phyloP scores from a whole-genome alignment of 2,888 invertebrate species.

The Mythimna impura region DNA sequence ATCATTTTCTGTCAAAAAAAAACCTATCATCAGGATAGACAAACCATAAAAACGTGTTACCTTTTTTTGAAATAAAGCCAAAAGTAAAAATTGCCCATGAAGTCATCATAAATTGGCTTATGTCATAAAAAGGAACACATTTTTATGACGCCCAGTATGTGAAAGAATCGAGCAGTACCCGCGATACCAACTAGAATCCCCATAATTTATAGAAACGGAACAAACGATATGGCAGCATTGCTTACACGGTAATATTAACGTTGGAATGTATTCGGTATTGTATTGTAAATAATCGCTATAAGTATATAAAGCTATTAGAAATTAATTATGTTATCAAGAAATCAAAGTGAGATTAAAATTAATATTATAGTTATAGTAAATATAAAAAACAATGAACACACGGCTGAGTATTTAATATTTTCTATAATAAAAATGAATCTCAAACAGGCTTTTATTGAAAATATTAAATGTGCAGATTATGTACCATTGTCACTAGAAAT shows the following conservation, averaged over 20 bases:
- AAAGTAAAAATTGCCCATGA: conserved; percentile 14
- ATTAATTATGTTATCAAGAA: conserved; percentile 86
- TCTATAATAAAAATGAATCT: conserved; percentile 78
- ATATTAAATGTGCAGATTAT: conserved; percentile 81
- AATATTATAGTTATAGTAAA: conserved; percentile 81
- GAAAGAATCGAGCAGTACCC: conserved; percentile 17
- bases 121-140: conserved; percentile 19
- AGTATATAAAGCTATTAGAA: conserved; percentile 84
- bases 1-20: conserved; percentile 21
- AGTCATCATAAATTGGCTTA: conserved; percentile 9
- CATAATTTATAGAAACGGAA: conserved; percentile 36
- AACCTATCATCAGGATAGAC: conserved; percentile 3
- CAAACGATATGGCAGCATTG: conserved; percentile 68
- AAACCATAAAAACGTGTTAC: conserved; percentile 14
- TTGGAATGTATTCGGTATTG: conserved; percentile 75
- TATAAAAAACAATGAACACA: conserved; percentile 66
- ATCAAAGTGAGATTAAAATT: conserved; percentile 89
- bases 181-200: conserved; percentile 27
- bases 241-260: conserved; percentile 73
- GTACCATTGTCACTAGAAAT: conserved; percentile 78
- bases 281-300: conserved; percentile 86
- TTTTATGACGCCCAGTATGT: conserved; percentile 10
- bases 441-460: conserved; percentile 68
- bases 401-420: conserved; percentile 81
- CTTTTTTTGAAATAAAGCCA: conserved; percentile 18